Conservation (phyloP, 2,888 invertebrate genomes). For the Lymantria dispar region DNA sequence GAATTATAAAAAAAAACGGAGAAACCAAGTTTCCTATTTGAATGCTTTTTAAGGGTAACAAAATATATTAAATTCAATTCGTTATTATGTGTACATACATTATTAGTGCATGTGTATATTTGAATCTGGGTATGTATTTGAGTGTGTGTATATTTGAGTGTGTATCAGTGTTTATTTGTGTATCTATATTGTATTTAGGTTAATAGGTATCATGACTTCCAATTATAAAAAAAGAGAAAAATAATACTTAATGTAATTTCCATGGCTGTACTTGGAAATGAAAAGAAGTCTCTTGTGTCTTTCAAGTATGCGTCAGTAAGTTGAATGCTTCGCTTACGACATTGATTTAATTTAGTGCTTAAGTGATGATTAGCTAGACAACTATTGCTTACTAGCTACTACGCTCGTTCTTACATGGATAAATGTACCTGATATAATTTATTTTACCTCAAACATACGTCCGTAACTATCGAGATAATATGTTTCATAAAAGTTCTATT, state of each 20-base stretch:
- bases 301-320: constrained; percentile 24
- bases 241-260: constrained; percentile 3
- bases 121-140: not conserved
- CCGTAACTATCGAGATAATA: no score
- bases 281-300: constrained; percentile 5
- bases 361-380: not conserved
- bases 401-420: no score
- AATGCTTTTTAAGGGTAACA: no score
- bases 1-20: no score
- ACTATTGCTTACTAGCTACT: no score
- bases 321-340: constrained; percentile 18
- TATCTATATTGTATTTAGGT: not conserved
- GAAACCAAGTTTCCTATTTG: no score
- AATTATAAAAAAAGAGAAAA: not conserved
- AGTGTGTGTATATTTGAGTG: not conserved
- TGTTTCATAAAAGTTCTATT: no score
- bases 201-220: not conserved
- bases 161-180: constrained; percentile 44
- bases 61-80: no score
- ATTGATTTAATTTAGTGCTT: not conserved
- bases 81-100: no score
- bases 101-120: not conserved
- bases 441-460: no score
- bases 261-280: constrained; percentile 8
- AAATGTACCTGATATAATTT: no score